These are phyloP conservation scores for Rhagonycha fulva DNA, from an alignment of 2,888 invertebrate genomes.

Conservation along the genomic window DNA sequence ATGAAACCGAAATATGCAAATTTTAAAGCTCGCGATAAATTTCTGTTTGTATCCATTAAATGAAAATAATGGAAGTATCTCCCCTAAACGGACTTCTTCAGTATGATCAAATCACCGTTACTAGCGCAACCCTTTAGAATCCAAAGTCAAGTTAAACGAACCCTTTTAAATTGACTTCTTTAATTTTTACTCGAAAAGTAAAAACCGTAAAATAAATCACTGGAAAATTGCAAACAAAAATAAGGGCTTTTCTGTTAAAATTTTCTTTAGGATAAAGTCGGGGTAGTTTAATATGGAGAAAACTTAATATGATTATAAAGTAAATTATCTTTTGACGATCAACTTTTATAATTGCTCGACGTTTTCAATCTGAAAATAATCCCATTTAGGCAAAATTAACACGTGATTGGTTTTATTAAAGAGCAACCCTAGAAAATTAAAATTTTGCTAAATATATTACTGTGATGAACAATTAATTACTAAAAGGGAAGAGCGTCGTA, in stretches of 20 bases:
- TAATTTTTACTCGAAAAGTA: background rate
- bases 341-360: constrained; percentile 24
- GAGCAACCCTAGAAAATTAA: constrained; percentile 8
- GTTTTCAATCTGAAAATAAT: constrained; percentile 31
- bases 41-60: background rate
- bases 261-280: background rate
- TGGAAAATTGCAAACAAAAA: background rate
- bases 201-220: background rate
- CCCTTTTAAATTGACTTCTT: background rate
- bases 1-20: background rate
- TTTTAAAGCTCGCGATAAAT: background rate
- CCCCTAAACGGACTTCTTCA: background rate
- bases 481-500: background rate
- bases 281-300: constrained; percentile 3
- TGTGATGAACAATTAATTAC: background rate
- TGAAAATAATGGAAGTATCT: background rate
- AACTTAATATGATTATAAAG: constrained; percentile 32
- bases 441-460: constrained; percentile 5
- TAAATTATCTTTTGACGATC: constrained; percentile 28
- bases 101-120: background rate
- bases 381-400: constrained; percentile 27
- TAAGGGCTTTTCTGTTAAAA: background rate
- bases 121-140: background rate
- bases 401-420: constrained; percentile 28
- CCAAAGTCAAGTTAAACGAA: background rate